These are phyloP conservation scores for Meiosimyza platycephala DNA, from an alignment of 2,888 invertebrate genomes.

Conservation along the genomic window DNA sequence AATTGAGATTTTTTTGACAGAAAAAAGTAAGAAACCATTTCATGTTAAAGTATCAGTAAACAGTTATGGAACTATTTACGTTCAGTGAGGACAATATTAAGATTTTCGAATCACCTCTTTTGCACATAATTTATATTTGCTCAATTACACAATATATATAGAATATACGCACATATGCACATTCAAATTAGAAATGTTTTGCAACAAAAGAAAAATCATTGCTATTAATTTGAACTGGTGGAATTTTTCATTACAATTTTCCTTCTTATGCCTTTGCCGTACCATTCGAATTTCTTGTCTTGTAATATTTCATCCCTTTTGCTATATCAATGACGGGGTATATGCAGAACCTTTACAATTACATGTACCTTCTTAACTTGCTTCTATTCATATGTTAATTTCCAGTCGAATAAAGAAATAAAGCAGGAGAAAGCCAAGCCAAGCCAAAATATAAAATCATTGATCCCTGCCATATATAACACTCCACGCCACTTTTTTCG, in stretches of 20 bases:
- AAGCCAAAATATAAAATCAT: conserved; percentile 24
- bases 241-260: conserved; percentile 59
- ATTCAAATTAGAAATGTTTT: conserved; percentile 11
- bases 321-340: background rate
- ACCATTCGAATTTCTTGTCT: background rate
- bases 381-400: conserved; percentile 57
- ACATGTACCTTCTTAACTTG: background rate
- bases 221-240: conserved; percentile 60
- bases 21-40: too few species aligned
- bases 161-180: background rate
- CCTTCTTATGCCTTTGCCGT: conserved; percentile 46
- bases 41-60: too few species aligned
- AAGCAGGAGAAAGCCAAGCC: background rate
- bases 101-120: too few species aligned
- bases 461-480: conserved; percentile 26
- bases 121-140: too few species aligned
- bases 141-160: too few species aligned
- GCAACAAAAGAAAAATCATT: conserved; percentile 56
- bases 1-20: too few species aligned
- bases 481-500: background rate
- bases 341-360: background rate
- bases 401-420: conserved; percentile 12
- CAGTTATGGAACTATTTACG: too few species aligned
- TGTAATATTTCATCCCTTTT: background rate
- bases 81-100: too few species aligned